phyloP scores from a whole-genome alignment of 2,888 invertebrate genomes.

The Heliconius erato region DNA sequence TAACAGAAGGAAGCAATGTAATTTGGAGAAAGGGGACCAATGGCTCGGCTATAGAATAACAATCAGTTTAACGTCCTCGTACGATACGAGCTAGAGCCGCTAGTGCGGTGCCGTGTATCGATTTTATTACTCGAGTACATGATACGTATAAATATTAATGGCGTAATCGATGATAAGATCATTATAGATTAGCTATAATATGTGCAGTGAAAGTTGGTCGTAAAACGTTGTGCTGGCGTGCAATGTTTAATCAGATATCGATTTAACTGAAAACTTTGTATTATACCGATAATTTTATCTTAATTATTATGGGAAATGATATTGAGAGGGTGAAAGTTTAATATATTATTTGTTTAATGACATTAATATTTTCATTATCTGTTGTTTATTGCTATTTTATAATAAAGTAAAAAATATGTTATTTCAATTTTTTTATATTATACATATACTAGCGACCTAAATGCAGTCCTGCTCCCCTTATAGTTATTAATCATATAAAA shows the following conservation, averaged over 20 bases:
- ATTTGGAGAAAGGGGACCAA: constrained; percentile 75
- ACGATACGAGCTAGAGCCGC: constrained; percentile 49
- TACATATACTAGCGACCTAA: no score
- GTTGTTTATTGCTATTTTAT: background rate
- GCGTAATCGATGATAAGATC: constrained; percentile 43
- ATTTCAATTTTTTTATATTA: no score
- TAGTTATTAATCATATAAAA: no score
- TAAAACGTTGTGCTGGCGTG: constrained; percentile 26
- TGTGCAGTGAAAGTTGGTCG: constrained; percentile 42
- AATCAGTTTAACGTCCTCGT: constrained; percentile 75
- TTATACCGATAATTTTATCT: background rate
- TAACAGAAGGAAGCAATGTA: constrained; percentile 41
- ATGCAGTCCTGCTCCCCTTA: no score
- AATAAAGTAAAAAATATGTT: background rate
- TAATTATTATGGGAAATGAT: background rate
- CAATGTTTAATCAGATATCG: background rate
- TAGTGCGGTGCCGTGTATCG: constrained; percentile 47
- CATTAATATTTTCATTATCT: background rate
- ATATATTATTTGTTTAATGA: background rate
- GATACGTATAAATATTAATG: constrained; percentile 35
- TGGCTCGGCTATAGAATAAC: constrained; percentile 68
- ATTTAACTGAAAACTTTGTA: constrained; percentile 4
- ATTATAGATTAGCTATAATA: constrained; percentile 28
- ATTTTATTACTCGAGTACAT: constrained; percentile 42
- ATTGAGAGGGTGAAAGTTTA: background rate